Evolutionary conservation across 2,797 vertebrate genomes (phyloP).

Genomic region (Chaenodraco wilsoni): DNA sequence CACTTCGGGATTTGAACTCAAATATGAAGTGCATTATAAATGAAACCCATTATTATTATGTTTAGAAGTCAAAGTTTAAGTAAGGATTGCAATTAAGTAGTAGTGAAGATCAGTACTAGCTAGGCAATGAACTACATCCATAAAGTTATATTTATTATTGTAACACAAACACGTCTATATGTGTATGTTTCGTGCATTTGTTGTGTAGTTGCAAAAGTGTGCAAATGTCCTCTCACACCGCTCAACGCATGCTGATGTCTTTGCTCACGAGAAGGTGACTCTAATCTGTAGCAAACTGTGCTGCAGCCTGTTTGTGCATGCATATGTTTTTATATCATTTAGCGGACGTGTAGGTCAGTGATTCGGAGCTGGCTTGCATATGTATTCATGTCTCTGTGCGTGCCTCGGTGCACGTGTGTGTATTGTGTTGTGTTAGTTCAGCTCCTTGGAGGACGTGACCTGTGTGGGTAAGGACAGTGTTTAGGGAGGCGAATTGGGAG

Average conservation of each 20-base stretch:
- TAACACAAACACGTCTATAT: slow-evolving; percentile 1
- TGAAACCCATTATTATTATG: neutral
- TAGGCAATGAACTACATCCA: neutral
- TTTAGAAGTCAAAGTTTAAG: neutral
- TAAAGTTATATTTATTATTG: neutral
- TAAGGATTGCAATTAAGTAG: neutral
- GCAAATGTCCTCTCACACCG: neutral
- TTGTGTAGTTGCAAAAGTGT: neutral
- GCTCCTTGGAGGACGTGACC: slow-evolving; percentile 88
- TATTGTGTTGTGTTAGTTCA: slow-evolving; percentile 65
- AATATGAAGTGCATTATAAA: too few relatives aligned
- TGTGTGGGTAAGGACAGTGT: slow-evolving; percentile 85
- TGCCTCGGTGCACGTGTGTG: slow-evolving; percentile 34
- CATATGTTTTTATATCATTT: slow-evolving; percentile 16
- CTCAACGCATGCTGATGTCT: slow-evolving; percentile 22
- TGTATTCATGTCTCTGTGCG: slow-evolving; percentile 37
- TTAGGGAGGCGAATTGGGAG: slow-evolving; percentile 81
- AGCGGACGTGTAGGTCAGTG: slow-evolving; percentile 31
- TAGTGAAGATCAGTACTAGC: neutral
- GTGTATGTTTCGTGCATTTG: slow-evolving; percentile 3
- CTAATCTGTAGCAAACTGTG: slow-evolving; percentile 26
- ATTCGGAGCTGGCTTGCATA: slow-evolving; percentile 26
- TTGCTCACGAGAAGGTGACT: slow-evolving; percentile 28
- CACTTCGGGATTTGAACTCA: too few relatives aligned
- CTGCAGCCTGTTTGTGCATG: slow-evolving; percentile 11